Percentiles rank a stretch among this genome's conserved stretches.
These are phyloP conservation scores for Drosophila paramelanica DNA, from an alignment of 2,888 invertebrate species.

Conservation along the genomic window DNA sequence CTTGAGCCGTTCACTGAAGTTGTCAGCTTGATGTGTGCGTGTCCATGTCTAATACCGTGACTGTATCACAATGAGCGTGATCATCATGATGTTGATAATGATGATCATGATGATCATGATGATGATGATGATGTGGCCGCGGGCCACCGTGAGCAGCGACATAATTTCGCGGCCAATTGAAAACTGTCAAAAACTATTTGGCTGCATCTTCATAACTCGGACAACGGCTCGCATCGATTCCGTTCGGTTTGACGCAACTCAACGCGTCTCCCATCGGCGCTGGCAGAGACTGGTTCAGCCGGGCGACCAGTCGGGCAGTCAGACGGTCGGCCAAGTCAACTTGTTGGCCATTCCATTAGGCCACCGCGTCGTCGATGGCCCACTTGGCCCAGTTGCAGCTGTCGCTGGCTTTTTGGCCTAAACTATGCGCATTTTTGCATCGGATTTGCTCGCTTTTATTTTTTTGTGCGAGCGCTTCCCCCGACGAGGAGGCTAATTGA, in stretches of 20 bases:
- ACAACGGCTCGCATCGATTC: conserved; percentile 32
- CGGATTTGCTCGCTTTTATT: conserved; percentile 36
- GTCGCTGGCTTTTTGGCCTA: conserved; percentile 50
- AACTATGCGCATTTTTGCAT: conserved; percentile 63
- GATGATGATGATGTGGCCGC: conserved; percentile 2
- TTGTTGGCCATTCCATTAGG: conserved; percentile 57
- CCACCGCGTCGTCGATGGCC: conserved; percentile 55
- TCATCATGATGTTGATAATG: neutral
- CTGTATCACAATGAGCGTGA: conserved; percentile 6
- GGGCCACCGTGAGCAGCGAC: conserved; percentile 54
- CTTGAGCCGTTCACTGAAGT: conserved; percentile 30
- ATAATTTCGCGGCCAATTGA: conserved; percentile 63
- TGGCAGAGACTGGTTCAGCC: conserved; percentile 43
- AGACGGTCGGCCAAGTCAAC: conserved; percentile 27
- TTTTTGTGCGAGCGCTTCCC: conserved; percentile 23
- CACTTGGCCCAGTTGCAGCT: conserved; percentile 62
- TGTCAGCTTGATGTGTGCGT: conserved; percentile 42
- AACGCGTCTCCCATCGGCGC: neutral
- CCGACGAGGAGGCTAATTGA: conserved; percentile 63
- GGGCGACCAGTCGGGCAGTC: conserved; percentile 9
- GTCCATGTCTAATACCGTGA: conserved; percentile 26
- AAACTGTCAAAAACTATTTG: conserved; percentile 74
- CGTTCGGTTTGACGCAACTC: neutral
- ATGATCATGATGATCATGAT: neutral
- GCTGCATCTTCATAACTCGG: conserved; percentile 74